Conservation (phyloP, 1,140 invertebrate genomes). For the Protaetia brevitarsis region DNA sequence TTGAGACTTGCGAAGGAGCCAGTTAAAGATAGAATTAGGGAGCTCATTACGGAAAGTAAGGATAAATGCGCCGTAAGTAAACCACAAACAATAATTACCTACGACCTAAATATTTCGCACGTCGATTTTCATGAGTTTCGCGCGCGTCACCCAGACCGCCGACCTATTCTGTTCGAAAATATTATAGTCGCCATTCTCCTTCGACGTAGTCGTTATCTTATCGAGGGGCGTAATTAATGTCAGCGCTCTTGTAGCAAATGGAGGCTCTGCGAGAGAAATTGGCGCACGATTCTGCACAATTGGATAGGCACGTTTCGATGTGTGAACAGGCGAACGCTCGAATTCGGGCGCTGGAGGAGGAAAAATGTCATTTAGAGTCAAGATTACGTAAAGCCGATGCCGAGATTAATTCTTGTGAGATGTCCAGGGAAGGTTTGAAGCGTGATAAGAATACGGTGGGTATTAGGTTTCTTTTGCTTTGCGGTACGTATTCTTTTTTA, state of each 20-base stretch:
- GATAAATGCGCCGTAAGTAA: conserved; percentile 65
- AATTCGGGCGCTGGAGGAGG: conserved; percentile 65
- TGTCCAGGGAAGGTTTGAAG: conserved; percentile 61
- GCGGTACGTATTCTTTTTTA: not conserved
- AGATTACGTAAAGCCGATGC: conserved; percentile 69
- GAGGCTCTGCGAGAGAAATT: conserved; percentile 68
- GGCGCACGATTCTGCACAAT: conserved; percentile 58
- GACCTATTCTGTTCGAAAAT: not conserved
- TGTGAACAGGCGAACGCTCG: conserved; percentile 61
- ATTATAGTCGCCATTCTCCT: not conserved
- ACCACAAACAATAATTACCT: not conserved
- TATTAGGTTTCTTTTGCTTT: not conserved
- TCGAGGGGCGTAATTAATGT: not conserved
- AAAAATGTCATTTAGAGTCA: conserved; percentile 62
- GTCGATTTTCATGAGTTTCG: not conserved
- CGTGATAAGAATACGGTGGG: conserved; percentile 64
- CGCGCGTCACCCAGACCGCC: not conserved
- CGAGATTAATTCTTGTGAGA: conserved; percentile 63
- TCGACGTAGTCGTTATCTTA: not conserved
- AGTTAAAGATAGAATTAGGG: conserved; percentile 74
- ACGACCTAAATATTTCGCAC: not conserved
- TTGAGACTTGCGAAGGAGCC: conserved; percentile 69
- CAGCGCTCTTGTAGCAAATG: conserved; percentile 58
- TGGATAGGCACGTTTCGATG: conserved; percentile 61
- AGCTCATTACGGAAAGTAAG: conserved; percentile 71